Conservation (phyloP, 23 tunicate genomes). For the Halocynthia aurantium region DNA sequence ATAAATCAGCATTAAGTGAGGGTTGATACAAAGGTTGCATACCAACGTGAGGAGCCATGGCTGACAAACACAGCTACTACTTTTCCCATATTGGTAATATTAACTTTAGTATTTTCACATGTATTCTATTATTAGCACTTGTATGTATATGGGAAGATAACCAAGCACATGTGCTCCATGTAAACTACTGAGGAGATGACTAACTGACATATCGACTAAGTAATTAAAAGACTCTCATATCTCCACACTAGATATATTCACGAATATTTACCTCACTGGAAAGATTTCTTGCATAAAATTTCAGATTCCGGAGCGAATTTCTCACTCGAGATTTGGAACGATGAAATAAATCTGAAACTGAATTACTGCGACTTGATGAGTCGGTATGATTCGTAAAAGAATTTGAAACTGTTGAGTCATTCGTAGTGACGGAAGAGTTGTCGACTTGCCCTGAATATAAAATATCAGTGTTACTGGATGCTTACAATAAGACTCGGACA, state of each 20-base stretch:
- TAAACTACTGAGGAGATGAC: too few relatives aligned
- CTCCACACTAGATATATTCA: too few relatives aligned
- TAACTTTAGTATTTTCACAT: not conserved
- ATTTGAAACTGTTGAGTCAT: not conserved
- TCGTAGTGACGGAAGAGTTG: not conserved
- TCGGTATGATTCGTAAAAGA: constrained; percentile 6
- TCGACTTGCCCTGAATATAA: not conserved
- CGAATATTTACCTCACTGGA: not conserved
- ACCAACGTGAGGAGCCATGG: too few relatives aligned
- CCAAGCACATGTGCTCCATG: too few relatives aligned
- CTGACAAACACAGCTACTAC: too few relatives aligned
- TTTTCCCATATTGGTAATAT: too few relatives aligned
- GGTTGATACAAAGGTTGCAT: too few relatives aligned
- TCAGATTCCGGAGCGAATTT: constrained; percentile 8
- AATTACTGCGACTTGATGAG: not conserved
- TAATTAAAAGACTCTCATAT: too few relatives aligned
- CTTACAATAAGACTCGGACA: not conserved
- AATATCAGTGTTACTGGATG: not conserved
- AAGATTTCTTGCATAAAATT: constrained; percentile 8
- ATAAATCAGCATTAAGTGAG: too few relatives aligned
- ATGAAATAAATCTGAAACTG: constrained; percentile 11
- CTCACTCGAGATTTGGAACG: constrained; percentile 10
- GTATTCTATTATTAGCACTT: not conserved
- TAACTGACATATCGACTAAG: too few relatives aligned
- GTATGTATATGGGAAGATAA: too few relatives aligned